phyloP scores from a whole-genome alignment of 2,113 vertebrate genomes.

The Cephalopholis sonnerati region DNA sequence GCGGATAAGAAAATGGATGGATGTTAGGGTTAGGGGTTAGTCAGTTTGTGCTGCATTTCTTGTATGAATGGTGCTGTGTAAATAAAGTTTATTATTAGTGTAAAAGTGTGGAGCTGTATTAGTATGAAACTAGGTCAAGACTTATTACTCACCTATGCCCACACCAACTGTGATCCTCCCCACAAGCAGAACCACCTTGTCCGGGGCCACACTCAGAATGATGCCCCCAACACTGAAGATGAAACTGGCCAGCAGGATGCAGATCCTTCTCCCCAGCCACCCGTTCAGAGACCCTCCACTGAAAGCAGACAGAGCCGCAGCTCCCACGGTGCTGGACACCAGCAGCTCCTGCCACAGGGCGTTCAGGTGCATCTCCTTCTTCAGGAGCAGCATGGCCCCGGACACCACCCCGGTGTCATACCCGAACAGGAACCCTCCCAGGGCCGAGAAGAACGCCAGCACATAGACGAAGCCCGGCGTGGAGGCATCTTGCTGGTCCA shows the following conservation, averaged over 20 bases:
- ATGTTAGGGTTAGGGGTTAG: no score
- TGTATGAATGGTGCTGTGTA: no score
- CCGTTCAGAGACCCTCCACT: conserved; percentile 90
- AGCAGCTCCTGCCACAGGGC: conserved; percentile 96
- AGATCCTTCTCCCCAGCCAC: conserved; percentile 87
- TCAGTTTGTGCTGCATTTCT: no score
- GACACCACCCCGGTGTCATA: conserved; percentile 98
- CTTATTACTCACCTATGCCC: conserved; percentile 96
- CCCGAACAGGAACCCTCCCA: conserved; percentile 96
- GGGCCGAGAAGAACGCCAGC: conserved; percentile 89
- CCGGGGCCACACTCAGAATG: conserved; percentile 85
- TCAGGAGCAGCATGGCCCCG: conserved; percentile 95
- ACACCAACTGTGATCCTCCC: conserved; percentile 92
- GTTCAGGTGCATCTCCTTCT: conserved; percentile 91
- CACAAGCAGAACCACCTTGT: conserved; percentile 90
- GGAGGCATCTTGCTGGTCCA: conserved; percentile 78
- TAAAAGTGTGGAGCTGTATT: no score
- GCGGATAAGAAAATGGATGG: no score
- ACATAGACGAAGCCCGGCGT: conserved; percentile 86
- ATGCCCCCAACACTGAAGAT: conserved; percentile 89
- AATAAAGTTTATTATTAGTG: no score
- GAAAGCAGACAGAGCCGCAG: conserved; percentile 91
- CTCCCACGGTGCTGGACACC: conserved; percentile 94
- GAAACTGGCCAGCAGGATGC: conserved; percentile 92
- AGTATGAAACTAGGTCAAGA: no score